Base-by-base conservation (phyloP, 2,797 vertebrate genomes). In the Anguilla obscura region DNA sequence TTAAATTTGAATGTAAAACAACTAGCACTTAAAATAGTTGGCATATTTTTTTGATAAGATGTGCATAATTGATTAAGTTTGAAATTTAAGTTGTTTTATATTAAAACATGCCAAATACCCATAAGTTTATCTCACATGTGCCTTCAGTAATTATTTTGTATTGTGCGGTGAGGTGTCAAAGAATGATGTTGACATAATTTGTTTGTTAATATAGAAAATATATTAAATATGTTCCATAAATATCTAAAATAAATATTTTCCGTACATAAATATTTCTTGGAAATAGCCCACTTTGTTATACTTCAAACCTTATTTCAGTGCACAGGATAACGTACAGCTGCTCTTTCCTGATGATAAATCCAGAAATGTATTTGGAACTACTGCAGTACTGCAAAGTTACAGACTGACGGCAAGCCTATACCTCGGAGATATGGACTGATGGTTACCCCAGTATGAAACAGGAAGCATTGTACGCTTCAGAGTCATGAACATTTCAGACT, bases 51-150 rank as follows among this genome's bases (percentile, higher is more conserved):
- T 33, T 54, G 1, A 84, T 27, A 45, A 40, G 14, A 40, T 56
- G n/a, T 84, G 48, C 18, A 18, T 84, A 30, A 84, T 33, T 30
- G 52, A 10, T 56, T n/a, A 84, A 56, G 27, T 56, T 83, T 74
- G 16, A 66, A 56, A 0, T 83, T 7, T 0, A n/a, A 56, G n/a
- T 56, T 56, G 82, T 84, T 84, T 84, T 84, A 84, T 84, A 84
- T 84, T 84, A 84, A 84, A 84, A 84, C 82, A 52, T 84, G 48
- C 9, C 24, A 0, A 45, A 82, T 50, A n/a, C 2, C 18, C 7
- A 8, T 2, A 74, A 16, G 71, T 36, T 79, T 16, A 40, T 40
- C 12, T 14, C 3, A 45, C 3, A 36, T 1, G 21, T 66, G 74
- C 33, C 6, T 40, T 45, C 5, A 36, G 30, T 63, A 24, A 24